Base-by-base conservation (phyloP, 2,888 invertebrate genomes). In the Agrenia bidenticulata region DNA sequence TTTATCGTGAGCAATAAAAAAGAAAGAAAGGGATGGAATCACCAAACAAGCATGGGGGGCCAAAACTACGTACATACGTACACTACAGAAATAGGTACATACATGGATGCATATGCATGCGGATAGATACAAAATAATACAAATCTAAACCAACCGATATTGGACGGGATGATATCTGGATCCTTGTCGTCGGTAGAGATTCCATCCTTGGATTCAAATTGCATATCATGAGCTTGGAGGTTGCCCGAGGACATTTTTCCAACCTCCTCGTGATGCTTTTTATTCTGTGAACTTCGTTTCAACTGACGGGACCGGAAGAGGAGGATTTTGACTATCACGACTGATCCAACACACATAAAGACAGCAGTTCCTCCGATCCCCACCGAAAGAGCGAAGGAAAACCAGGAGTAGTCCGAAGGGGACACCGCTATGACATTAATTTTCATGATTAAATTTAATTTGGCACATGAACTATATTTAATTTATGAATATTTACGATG, bases 91-190 rank as follows among this genome's bases (percentile, higher is more conserved):
- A 32, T 32, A 32, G 32, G 32, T n/a, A n/a, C n/a, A n/a, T n/a
- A n/a, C n/a, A n/a, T n/a, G 32, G 5, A 32, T 32, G 32, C 11
- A 32, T 32, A 32, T 32, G 32, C 11, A 32, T 32, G n/a, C n/a
- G n/a, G n/a, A n/a, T n/a, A n/a, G n/a, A n/a, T n/a, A n/a, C n/a
- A n/a, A n/a, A n/a, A n/a, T n/a, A n/a, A n/a, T n/a, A n/a, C n/a
- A n/a, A n/a, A n/a, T n/a, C n/a, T n/a, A 32, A 27, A 50, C 50
- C 32, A 54, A 88, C 88, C 88, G 77, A 86, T 88, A 83, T 88
- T 88, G 69, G 87, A 87, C 70, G 88, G 88, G 79, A 89, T 88
- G 67, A 88, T 85, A 80, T 89, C 88, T 19, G 88, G 88, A 81
- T 89, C 88, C 76, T 84, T 83, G 77, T 86, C 86, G 76, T 86